A percentile compares a stretch with the other conserved stretches of the same genome.
phyloP scores from a whole-genome alignment of 1,140 invertebrate genomes.

The Orius insidiosus region DNA sequence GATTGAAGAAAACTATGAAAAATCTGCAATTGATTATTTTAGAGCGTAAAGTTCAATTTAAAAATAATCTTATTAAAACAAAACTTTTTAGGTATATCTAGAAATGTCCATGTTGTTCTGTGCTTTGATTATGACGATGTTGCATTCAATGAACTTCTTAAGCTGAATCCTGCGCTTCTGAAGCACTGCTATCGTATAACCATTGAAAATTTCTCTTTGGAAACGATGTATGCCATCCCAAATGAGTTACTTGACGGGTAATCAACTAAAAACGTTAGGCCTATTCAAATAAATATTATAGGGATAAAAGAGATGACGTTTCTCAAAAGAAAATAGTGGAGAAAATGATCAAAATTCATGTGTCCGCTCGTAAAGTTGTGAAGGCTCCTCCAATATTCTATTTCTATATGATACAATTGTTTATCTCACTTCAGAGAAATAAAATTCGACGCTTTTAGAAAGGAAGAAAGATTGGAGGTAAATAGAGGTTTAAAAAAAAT shows the following conservation, averaged over 20 bases:
- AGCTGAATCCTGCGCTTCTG: neutral
- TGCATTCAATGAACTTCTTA: neutral
- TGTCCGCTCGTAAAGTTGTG: too few species aligned
- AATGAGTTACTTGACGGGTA: conserved; percentile 23
- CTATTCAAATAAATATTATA: too few species aligned
- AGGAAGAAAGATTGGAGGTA: too few species aligned
- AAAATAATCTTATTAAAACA: conserved; percentile 19
- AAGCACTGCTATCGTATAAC: neutral
- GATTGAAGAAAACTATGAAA: conserved; percentile 49
- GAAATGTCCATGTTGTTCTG: conserved; percentile 7
- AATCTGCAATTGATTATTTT: conserved; percentile 51
- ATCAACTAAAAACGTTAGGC: too few species aligned
- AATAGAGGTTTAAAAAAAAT: too few species aligned
- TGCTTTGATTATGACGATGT: conserved; percentile 10
- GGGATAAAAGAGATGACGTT: too few species aligned
- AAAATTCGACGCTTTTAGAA: neutral
- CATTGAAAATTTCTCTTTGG: conserved; percentile 28
- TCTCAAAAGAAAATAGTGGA: too few species aligned
- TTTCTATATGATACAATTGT: too few species aligned
- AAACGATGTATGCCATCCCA: conserved; percentile 38
- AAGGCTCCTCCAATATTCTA: too few species aligned
- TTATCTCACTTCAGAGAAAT: too few species aligned
- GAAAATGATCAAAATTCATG: too few species aligned
- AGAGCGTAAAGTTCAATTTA: conserved; percentile 40
- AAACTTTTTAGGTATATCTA: conserved; percentile 3